phyloP scores from a whole-genome alignment of 1,140 invertebrate species.

The Macrostomum lignano region DNA sequence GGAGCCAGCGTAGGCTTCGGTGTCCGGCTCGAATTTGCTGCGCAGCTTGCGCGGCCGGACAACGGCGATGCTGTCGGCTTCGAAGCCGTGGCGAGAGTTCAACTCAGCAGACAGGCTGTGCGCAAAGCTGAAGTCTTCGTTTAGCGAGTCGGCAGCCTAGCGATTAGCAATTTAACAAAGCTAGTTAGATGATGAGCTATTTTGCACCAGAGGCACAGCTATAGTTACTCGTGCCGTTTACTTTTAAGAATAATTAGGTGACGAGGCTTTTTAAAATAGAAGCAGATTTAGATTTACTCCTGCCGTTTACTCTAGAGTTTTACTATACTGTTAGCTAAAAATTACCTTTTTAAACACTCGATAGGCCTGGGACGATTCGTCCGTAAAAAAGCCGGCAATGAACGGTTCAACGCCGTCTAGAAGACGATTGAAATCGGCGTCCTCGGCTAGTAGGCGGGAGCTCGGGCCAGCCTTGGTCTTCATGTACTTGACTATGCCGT shows the following conservation, averaged over 20 bases:
- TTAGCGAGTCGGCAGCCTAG: conserved; percentile 59
- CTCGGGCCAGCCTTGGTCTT: conserved; percentile 73
- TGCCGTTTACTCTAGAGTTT: no score
- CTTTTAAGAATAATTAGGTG: no score
- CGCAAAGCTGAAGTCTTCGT: conserved; percentile 60
- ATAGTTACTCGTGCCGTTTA: no score
- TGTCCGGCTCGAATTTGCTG: conserved; percentile 31
- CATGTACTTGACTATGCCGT: conserved; percentile 80
- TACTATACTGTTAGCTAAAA: no score
- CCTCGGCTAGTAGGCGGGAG: conserved; percentile 32
- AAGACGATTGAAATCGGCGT: conserved; percentile 42
- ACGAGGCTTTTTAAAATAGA: no score
- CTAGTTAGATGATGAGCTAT: no score
- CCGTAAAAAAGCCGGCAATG: background rate
- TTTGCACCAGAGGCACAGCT: no score
- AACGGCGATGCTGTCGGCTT: conserved; percentile 74
- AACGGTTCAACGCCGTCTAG: conserved; percentile 38
- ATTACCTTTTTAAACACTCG: conserved; percentile 45
- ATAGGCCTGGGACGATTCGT: conserved; percentile 1
- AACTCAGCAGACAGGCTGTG: conserved; percentile 51
- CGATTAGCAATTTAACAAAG: no score
- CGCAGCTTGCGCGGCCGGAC: conserved; percentile 43
- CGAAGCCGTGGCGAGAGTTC: conserved; percentile 40
- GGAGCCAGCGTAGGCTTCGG: no score
- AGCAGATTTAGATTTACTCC: no score